Evolutionary conservation across 2,113 vertebrate genomes (phyloP).

Genomic region (Scopus umbretta): DNA sequence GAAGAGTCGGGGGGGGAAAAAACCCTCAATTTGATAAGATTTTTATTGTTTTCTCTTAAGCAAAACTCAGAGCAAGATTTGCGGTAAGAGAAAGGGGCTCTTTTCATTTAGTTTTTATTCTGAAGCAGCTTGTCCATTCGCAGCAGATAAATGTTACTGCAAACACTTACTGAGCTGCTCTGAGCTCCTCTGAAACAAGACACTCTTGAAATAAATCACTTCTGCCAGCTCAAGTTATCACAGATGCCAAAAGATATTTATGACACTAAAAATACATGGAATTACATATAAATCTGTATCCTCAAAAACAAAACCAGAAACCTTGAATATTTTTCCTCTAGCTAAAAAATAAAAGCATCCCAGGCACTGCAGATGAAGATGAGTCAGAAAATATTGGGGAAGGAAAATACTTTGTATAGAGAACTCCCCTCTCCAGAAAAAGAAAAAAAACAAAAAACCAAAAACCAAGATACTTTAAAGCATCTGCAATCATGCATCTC

Average conservation of each 20-base stretch:
- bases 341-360: background rate
- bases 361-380: background rate
- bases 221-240: background rate
- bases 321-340: background rate
- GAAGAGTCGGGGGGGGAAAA: background rate
- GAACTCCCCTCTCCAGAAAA: background rate
- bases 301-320: background rate
- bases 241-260: background rate
- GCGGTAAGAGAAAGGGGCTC: background rate
- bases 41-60: background rate
- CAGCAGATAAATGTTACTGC: background rate
- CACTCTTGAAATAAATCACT: slow-evolving; percentile 7
- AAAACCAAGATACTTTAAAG: fast-evolving
- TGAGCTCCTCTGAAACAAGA: slow-evolving; percentile 22
- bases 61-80: background rate
- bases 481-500: background rate
- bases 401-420: background rate
- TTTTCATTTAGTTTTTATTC: background rate
- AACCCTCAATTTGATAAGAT: background rate
- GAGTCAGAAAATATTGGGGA: background rate
- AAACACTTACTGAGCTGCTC: background rate
- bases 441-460: too few relatives aligned
- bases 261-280: background rate
- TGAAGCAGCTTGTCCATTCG: background rate
- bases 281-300: background rate